Percentiles rank a stretch among this genome's conserved stretches.
Conservation (phyloP, 1,140 invertebrate species). For the Prorops nasuta region DNA sequence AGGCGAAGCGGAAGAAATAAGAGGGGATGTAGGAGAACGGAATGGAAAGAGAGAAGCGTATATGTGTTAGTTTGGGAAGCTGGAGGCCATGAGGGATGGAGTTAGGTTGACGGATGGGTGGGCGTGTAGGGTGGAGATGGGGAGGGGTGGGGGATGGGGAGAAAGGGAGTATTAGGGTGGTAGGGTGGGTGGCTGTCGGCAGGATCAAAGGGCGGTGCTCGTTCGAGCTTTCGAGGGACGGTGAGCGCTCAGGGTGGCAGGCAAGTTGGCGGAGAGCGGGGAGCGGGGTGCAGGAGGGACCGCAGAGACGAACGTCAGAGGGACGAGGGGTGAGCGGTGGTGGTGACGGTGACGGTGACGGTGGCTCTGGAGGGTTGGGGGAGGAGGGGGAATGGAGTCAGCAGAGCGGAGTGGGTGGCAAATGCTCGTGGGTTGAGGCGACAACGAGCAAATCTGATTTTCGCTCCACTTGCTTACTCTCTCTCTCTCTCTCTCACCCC, state of each 20-base stretch:
- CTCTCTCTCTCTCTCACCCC: slow-evolving; percentile 4
- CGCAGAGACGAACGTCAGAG: neutral
- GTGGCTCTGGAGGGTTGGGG: too few species aligned
- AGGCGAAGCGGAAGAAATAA: neutral
- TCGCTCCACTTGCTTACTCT: slow-evolving; percentile 44
- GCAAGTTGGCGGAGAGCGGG: slow-evolving; percentile 11
- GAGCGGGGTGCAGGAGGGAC: slow-evolving; percentile 14
- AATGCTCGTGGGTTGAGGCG: slow-evolving; percentile 46
- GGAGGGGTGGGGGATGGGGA: slow-evolving; percentile 15
- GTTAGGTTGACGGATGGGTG: slow-evolving; percentile 26
- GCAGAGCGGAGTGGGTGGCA: slow-evolving; percentile 32
- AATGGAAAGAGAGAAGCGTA: neutral
- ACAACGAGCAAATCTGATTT: slow-evolving; percentile 57
- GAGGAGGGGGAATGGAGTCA: slow-evolving; percentile 31
- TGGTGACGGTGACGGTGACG: neutral
- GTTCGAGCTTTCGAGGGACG: slow-evolving; percentile 40
- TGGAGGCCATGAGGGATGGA: slow-evolving; percentile 29
- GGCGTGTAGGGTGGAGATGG: slow-evolving; percentile 16
- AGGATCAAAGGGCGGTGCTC: slow-evolving; percentile 54
- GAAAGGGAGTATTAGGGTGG: slow-evolving; percentile 17
- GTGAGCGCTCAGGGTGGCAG: slow-evolving; percentile 20
- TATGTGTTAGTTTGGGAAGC: neutral
- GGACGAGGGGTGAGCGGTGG: neutral
- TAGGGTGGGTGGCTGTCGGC: slow-evolving; percentile 50
- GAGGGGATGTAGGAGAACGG: neutral